phyloP scores from a whole-genome alignment of 2,888 invertebrate species.

The Drosophila testacea region DNA sequence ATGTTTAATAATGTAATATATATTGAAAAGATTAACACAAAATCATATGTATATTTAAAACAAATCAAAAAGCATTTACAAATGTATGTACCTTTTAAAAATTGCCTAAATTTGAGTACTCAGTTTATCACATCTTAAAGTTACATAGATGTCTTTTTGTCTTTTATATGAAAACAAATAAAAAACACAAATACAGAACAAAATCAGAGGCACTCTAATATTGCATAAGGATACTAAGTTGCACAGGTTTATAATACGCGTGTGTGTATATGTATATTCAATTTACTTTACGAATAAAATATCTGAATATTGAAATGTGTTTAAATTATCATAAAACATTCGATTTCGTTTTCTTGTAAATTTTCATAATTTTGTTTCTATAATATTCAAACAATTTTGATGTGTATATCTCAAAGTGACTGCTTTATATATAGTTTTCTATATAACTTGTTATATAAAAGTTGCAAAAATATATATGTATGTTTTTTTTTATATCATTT shows the following conservation, averaged over 20 bases:
- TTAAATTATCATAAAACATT: constrained; percentile 57
- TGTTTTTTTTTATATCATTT: constrained; percentile 32
- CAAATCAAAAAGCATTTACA: constrained; percentile 75
- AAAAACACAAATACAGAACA: constrained; percentile 50
- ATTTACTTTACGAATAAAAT: constrained; percentile 30
- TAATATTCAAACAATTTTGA: constrained; percentile 48
- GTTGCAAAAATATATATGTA: constrained; percentile 74
- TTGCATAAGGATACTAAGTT: constrained; percentile 82
- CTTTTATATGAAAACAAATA: constrained; percentile 37
- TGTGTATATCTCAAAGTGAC: constrained; percentile 54
- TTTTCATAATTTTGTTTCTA: constrained; percentile 58
- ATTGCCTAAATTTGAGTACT: constrained; percentile 80
- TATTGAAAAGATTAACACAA: constrained; percentile 61
- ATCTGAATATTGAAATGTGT: constrained; percentile 28
- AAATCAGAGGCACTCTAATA: constrained; percentile 84
- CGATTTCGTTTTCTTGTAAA: constrained; percentile 53
- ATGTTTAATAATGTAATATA: constrained; percentile 49
- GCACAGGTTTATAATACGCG: constrained; percentile 70
- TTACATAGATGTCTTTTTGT: constrained; percentile 63
- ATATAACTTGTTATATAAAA: constrained; percentile 70
- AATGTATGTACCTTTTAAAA: constrained; percentile 68
- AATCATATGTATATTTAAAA: constrained; percentile 51
- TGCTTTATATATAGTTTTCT: constrained; percentile 61
- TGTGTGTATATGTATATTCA: constrained; percentile 33
- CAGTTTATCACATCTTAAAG: constrained; percentile 76